Percentiles rank a stretch among this genome's conserved stretches.
These are phyloP conservation scores for Mya arenaria DNA, from an alignment of 1,140 invertebrate species.

Conservation along the genomic window DNA sequence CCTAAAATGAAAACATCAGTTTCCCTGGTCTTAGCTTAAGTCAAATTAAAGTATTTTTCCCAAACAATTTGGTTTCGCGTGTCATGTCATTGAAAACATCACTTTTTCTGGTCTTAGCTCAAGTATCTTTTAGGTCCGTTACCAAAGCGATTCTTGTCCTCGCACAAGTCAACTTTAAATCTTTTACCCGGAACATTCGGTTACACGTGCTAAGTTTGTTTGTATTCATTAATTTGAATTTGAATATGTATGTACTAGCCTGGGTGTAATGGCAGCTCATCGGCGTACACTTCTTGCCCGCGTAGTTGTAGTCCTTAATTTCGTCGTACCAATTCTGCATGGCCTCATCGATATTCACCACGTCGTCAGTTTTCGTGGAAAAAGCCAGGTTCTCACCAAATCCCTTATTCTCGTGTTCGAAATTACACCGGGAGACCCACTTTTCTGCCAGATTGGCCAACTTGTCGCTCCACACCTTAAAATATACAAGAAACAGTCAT, in stretches of 20 bases:
- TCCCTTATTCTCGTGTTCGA: constrained; percentile 40
- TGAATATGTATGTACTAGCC: neutral
- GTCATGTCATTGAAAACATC: too few species aligned
- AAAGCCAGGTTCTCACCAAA: constrained; percentile 44
- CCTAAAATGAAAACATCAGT: too few species aligned
- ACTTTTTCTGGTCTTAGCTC: too few species aligned
- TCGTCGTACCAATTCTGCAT: constrained; percentile 48
- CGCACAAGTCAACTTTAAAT: too few species aligned
- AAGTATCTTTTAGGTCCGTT: too few species aligned
- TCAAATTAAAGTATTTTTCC: too few species aligned
- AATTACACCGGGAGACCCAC: constrained; percentile 16
- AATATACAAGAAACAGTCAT: neutral
- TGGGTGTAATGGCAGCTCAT: constrained; percentile 45
- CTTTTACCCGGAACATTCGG: too few species aligned
- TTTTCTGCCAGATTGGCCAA: constrained; percentile 30
- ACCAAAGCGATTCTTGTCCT: too few species aligned
- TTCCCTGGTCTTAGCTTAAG: too few species aligned
- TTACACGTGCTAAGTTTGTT: too few species aligned
- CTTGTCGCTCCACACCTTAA: constrained; percentile 38
- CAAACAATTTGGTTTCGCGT: too few species aligned
- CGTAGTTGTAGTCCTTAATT: constrained; percentile 36
- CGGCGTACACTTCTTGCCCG: neutral
- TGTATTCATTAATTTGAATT: too few species aligned
- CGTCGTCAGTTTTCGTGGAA: neutral
- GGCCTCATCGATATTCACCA: neutral